Evolutionary conservation across 1,140 invertebrate genomes (phyloP), one percentile per base, ranked within the genome.

Genomic region (Trichonephila clavipes): DNA sequence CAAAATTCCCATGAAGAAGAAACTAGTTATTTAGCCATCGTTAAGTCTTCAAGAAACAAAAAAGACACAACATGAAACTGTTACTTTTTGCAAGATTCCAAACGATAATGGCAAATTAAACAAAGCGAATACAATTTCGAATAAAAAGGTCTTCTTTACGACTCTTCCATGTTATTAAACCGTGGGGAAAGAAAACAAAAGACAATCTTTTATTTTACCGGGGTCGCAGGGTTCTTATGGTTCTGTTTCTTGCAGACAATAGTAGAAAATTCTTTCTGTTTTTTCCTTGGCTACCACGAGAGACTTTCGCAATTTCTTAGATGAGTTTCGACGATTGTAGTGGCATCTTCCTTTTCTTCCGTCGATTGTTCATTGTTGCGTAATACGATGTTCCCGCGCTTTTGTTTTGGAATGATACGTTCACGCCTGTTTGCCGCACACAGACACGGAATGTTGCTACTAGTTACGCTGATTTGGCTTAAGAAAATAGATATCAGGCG

Each of bases 291-390:
- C 72, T 28, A 77, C 72, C 72, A 77, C 12, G 3, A 77, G 28
- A 77, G 28, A 40, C 81, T 83, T 83, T 83, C 51, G 82, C 82
- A 83, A 83, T 83, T 83, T 51, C 82, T 2, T 19, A 58, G 82
- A 83, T 83, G 82, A 6, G 51, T 83, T 83, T 59, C 44, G 82
- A 51, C 12, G 82, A 83, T 83, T 83, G 77, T 28, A 21, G 44
- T 58, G 51, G 44, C 82, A 83, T 83, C 82, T n/a, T 58, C 81
- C n/a, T 72, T 14, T 72, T 14, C 28, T 77, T 77, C 72, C 51
- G 44, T 24, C 82, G 44, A 83, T 83, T 83, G 82, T 83, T 24
- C 51, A 83, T 83, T 83, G 82, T 83, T 83, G 82, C 82, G 82
- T 83, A 83, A 83, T 58, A 59, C 18, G 19, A n/a, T 83, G 82